Base-by-base conservation (phyloP, 2,113 vertebrate species). In the Aptenodytes patagonicus region DNA sequence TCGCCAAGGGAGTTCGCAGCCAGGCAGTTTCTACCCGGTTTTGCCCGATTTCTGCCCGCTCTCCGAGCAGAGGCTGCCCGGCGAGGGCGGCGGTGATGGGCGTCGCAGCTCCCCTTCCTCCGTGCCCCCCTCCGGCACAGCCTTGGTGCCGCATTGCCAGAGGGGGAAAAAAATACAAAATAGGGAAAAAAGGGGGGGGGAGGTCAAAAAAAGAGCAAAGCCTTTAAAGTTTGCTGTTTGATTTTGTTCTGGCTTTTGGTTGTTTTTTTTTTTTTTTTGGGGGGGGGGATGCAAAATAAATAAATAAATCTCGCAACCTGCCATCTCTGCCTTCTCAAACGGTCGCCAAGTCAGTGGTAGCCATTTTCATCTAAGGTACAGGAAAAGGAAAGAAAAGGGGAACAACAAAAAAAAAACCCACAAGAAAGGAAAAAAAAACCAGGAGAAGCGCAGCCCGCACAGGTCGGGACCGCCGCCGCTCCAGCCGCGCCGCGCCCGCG, bases 311-410 rank as follows among this genome's bases (percentile, higher is more conserved):
- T 71, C 86, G 52, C 80, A 75, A 79, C 72, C 84, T 93, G 88
- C 73, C 80, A 83, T 52, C 46, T 92, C 80, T 89, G 93, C 82
- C 88, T 94, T 80, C 76, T 40, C 62, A 52, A 79, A 42, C 70
- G 38, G 24, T 77, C 83, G 47, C 73, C 88, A 90, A 92, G 87
- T 58, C 93, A 54, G 36, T 40, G 93, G 95, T 87, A 93, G 95
- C 95, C 95, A 96, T 96, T 95, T 95, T 93, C 95, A 80, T 76
- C 47, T 95, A 84, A 92, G 77, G 71, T 71, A 79, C 76, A n/a
- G 61, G 42, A 69, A 61, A 51, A 93, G 76, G 47, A 76, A 79
- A n/a, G 44, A 62, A 73, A 92, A 83, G 49, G 13, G 6, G 4
- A n/a, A n/a, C n/a, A 6, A 13, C 29, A 87, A n/a, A 34, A 21